Conservation (phyloP, 2,113 vertebrate species). For the Callipepla squamata region DNA sequence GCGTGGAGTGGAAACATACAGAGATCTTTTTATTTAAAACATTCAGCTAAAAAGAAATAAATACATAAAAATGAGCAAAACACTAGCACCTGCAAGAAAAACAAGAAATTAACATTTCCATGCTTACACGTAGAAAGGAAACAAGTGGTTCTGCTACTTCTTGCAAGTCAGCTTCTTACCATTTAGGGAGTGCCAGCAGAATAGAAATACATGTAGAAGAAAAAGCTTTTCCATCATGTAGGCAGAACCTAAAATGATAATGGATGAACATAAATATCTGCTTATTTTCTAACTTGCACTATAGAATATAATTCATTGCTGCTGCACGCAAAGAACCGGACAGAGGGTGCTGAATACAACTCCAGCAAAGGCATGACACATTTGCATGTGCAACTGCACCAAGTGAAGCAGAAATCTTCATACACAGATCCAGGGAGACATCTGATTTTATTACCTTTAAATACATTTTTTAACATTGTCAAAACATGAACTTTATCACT, state of each 20-base stretch:
- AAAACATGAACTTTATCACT: neutral
- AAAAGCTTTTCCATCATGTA: constrained; percentile 65
- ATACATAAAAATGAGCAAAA: neutral
- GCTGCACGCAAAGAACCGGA: neutral
- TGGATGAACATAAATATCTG: neutral
- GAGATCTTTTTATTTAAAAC: neutral
- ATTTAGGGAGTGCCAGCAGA: constrained; percentile 56
- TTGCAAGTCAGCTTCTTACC: constrained; percentile 61
- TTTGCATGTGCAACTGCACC: neutral
- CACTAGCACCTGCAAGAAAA: neutral
- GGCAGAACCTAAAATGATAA: constrained; percentile 59
- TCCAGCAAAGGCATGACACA: neutral
- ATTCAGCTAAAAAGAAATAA: neutral
- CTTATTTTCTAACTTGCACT: neutral
- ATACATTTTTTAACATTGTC: neutral
- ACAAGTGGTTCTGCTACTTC: neutral
- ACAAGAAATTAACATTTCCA: neutral
- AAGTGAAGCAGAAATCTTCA: neutral
- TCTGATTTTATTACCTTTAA: neutral
- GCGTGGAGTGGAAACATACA: neutral
- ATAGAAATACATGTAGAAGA: constrained; percentile 29
- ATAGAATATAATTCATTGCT: neutral
- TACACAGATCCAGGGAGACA: neutral
- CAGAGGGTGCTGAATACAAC: neutral
- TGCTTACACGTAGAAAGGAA: neutral